A percentile compares a stretch with the other conserved stretches of the same genome.
Evolutionary conservation across 2,888 invertebrate species (phyloP).

Genomic region (Amiota mariae): DNA sequence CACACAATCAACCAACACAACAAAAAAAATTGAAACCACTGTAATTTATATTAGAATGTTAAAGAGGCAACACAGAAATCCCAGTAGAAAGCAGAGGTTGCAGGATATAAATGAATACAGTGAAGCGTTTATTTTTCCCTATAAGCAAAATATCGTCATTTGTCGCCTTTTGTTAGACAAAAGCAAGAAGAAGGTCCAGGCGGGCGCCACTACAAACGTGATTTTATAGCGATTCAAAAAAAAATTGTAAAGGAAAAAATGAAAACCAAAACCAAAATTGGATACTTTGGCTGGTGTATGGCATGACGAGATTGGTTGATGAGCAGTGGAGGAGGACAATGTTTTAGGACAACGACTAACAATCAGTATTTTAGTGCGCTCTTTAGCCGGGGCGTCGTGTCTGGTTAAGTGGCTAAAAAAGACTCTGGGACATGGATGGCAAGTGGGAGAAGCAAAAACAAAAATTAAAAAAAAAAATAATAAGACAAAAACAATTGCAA

Average conservation of each 20-base stretch:
- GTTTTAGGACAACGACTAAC: constrained; percentile 28
- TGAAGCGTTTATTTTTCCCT: constrained; percentile 8
- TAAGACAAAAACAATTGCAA: neutral
- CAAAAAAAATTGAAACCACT: constrained; percentile 6
- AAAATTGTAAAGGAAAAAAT: neutral
- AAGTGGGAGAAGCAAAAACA: neutral
- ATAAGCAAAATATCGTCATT: constrained; percentile 35
- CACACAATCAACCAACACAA: no score
- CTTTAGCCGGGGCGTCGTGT: constrained; percentile 37
- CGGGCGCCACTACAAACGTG: constrained; percentile 19
- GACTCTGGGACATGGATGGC: constrained; percentile 7
- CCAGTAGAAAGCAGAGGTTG: neutral
- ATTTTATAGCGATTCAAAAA: constrained; percentile 8
- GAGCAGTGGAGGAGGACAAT: constrained; percentile 2
- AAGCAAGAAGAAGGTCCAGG: neutral
- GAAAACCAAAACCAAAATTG: constrained; percentile 15
- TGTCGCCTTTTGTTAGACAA: constrained; percentile 34
- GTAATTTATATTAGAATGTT: constrained; percentile 17
- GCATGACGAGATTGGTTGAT: neutral
- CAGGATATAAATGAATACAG: constrained; percentile 2
- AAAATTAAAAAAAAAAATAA: neutral
- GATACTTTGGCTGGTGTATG: constrained; percentile 12
- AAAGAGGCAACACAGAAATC: constrained; percentile 5
- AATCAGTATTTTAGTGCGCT: constrained; percentile 33
- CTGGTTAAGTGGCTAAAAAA: neutral